Evolutionary conservation across 2,888 invertebrate species (phyloP), one percentile per base, ranked within the genome.

Genomic region (Tetranychus truncatus): DNA sequence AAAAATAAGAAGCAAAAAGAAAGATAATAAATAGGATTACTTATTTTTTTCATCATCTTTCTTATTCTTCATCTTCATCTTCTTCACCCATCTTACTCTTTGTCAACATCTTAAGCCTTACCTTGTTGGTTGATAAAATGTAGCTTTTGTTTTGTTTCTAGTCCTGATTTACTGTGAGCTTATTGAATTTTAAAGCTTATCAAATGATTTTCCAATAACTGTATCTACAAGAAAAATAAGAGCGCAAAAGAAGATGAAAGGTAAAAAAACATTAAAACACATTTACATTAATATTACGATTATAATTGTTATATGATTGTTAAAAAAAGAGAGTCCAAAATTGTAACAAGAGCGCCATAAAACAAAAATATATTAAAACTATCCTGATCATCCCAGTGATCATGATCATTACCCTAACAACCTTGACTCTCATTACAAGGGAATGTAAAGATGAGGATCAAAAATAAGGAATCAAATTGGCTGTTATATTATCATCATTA

Each of bases 301-400:
- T 34, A 66, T 66, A 66, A 20, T 20, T 66, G 6, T 20, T 11
- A 8, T 66, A 11, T 11, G 66, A 7, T 66, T 11, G n/a, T 15
- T 20, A 66, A n/a, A 66, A 66, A 66, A 66, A 66, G 15, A n/a
- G 66, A 66, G 66, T 6, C 66, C 66, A 66, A 66, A 66, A 66
- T 6, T 8, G 66, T 66, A 20, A 66, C 20, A 20, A 55, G 55
- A 55, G 55, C 55, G 15, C 9, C 9, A 55, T 15, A 55, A 55
- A 55, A 55, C 55, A 55, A 15, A 24, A 55, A 55, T 55, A 55
- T 15, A 55, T 55, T 55, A 15, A 15, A 55, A 55, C 15, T 6
- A 55, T 55, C 55, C 15, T 55, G 55, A 55, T 55, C 9, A 55
- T 55, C 55, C 9, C 15, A 15, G 15, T 55, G 55, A 55, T 46